Conservation (phyloP, 2,888 invertebrate genomes). For the Erebia epiphron region DNA sequence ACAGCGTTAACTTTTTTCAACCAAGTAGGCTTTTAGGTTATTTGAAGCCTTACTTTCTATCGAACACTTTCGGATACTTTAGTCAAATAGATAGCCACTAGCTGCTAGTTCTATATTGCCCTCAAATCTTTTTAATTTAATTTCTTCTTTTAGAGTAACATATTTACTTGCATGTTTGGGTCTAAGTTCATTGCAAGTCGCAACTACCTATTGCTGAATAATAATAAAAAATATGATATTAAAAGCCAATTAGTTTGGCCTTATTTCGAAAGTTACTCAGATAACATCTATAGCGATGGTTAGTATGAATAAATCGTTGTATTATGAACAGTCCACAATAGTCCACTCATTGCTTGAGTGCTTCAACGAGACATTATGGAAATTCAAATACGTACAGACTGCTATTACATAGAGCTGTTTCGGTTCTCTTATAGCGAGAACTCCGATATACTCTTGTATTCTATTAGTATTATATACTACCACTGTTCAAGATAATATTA, state of each 20-base stretch:
- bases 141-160: no score
- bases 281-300: slow-evolving; percentile 16
- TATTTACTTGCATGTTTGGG: no score
- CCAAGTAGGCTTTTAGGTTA: no score
- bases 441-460: background rate
- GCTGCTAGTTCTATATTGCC: no score
- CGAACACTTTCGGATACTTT: no score
- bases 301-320: slow-evolving; percentile 34
- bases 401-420: slow-evolving; percentile 29
- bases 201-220: no score
- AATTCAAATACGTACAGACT: slow-evolving; percentile 45
- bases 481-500: no score
- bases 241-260: slow-evolving; percentile 15
- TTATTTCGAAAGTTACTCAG: slow-evolving; percentile 1
- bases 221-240: background rate
- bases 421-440: background rate
- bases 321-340: slow-evolving; percentile 30
- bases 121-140: no score
- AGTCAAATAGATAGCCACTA: no score
- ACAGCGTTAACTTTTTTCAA: no score
- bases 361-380: slow-evolving; percentile 46
- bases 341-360: slow-evolving; percentile 37
- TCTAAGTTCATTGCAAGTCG: background rate
- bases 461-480: no score
- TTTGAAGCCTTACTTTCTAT: no score